Evolutionary conservation across 1,140 invertebrate species (phyloP).

Genomic region (Phymorhynchus buccinoides): DNA sequence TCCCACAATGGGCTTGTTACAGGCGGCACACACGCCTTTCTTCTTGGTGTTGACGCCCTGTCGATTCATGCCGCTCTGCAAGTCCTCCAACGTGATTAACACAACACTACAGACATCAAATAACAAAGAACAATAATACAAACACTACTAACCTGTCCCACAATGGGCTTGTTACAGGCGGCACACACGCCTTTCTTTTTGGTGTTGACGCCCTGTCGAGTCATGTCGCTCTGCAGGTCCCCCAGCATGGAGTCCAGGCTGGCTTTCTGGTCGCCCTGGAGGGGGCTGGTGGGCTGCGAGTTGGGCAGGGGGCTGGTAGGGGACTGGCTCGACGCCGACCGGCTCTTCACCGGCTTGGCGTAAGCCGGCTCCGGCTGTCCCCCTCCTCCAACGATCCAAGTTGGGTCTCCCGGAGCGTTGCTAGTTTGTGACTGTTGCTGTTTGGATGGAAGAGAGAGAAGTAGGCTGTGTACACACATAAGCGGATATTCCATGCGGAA

Average conservation of each 20-base stretch:
- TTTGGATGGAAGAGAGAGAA: background rate
- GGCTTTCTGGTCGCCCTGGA: conserved; percentile 65
- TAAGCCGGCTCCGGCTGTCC: conserved; percentile 79
- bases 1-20: too few relatives aligned
- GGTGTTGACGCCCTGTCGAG: conserved; percentile 95
- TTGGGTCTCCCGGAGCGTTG: background rate
- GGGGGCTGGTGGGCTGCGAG: conserved; percentile 29
- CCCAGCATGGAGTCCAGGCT: conserved; percentile 95
- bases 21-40: background rate
- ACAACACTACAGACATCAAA: too few relatives aligned
- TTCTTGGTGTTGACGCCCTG: background rate
- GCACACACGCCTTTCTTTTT: conserved; percentile 98
- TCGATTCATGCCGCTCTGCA: too few relatives aligned
- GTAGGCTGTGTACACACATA: too few relatives aligned
- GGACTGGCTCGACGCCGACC: conserved; percentile 35
- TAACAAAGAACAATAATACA: too few relatives aligned
- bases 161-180: conserved; percentile 97
- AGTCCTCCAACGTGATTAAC: too few relatives aligned
- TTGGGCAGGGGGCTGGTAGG: conserved; percentile 37
- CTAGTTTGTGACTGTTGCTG: conserved; percentile 20
- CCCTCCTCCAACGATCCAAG: conserved; percentile 69
- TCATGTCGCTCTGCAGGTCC: conserved; percentile 81
- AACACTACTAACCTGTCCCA: conserved; percentile 92
- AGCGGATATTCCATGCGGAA: too few relatives aligned
- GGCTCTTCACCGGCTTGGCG: conserved; percentile 71